A percentile compares a stretch with the other conserved stretches of the same genome.
Evolutionary conservation across 2,113 vertebrate genomes (phyloP).

Genomic region (Pelodiscus sinensis): DNA sequence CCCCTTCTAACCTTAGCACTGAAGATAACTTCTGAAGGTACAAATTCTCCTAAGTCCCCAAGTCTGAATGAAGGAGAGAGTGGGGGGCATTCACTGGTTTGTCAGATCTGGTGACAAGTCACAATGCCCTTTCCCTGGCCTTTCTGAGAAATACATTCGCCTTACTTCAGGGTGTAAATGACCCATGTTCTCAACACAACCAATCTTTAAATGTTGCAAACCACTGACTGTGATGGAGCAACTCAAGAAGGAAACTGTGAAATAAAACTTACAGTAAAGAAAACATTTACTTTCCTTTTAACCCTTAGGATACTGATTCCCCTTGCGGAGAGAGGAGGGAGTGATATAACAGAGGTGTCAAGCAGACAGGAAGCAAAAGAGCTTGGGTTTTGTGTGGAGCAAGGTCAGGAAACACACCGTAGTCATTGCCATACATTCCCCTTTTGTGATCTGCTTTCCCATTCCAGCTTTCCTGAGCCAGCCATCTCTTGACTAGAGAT

Average conservation of each 20-base stretch:
- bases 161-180: neutral
- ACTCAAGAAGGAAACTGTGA: conserved; percentile 6
- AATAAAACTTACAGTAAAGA: neutral
- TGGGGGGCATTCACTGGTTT: neutral
- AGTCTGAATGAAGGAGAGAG: neutral
- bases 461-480: too few relatives aligned
- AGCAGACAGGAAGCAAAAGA: neutral
- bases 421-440: too few relatives aligned
- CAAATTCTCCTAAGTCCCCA: neutral
- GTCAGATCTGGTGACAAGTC: neutral
- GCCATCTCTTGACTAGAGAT: too few relatives aligned
- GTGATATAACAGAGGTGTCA: neutral
- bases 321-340: neutral
- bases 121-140: neutral
- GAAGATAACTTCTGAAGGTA: neutral
- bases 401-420: too few relatives aligned
- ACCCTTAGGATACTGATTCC: fast-evolving
- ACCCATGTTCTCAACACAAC: neutral
- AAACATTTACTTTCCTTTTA: neutral
- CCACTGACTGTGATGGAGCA: neutral
- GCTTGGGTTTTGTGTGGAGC: too few relatives aligned
- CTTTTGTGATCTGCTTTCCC: too few relatives aligned
- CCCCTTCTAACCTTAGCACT: neutral
- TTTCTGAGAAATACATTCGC: neutral
- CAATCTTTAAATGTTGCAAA: neutral